phyloP scores from a whole-genome alignment of 2,888 invertebrate species.

The Dicyrtoma fusca region DNA sequence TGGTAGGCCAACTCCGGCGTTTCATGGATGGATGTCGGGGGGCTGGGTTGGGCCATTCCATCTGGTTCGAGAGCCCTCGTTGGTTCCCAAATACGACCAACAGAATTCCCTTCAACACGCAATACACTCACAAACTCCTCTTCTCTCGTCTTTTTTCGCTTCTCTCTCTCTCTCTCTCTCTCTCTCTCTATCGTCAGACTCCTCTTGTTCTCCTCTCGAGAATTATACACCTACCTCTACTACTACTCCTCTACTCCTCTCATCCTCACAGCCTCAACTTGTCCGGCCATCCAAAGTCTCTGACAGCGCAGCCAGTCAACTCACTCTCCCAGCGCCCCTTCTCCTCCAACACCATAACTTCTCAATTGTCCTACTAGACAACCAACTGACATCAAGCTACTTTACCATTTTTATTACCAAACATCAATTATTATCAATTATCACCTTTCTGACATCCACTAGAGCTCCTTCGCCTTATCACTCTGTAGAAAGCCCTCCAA shows the following conservation, averaged over 20 bases:
- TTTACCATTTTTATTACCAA: no score
- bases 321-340: conserved; percentile 23
- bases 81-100: conserved; percentile 33
- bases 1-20: conserved; percentile 41
- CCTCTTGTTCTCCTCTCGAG: conserved; percentile 31
- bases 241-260: background rate
- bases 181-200: conserved; percentile 42
- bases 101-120: conserved; percentile 34
- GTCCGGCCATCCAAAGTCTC: conserved; percentile 2
- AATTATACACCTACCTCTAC: background rate
- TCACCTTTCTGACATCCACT: no score
- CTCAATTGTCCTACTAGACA: background rate
- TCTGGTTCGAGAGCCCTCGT: conserved; percentile 34
- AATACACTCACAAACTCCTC: conserved; percentile 1
- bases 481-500: no score
- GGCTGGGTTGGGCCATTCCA: conserved; percentile 43
- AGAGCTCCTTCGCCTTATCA: no score
- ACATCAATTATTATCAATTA: no score
- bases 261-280: background rate
- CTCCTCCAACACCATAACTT: conserved; percentile 24
- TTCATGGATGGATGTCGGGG: conserved; percentile 42
- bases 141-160: conserved; percentile 28
- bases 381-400: no score
- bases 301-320: conserved; percentile 18
- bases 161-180: conserved; percentile 44